phyloP scores from a whole-genome alignment of 2,113 vertebrate species.

The Pseudorasbora parva region DNA sequence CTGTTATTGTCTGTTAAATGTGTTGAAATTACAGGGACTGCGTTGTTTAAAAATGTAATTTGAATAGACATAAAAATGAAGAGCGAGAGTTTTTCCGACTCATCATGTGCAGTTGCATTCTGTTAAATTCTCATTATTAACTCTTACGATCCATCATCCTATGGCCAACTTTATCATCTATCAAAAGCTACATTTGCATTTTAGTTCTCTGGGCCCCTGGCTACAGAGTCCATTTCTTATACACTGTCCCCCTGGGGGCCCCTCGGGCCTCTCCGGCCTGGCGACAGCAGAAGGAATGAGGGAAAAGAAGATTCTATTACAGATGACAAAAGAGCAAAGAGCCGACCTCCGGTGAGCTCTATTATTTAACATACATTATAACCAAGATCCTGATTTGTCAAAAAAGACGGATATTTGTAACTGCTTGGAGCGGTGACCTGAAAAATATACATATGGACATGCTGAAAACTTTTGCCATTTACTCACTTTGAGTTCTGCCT shows the following conservation, averaged over 20 bases:
- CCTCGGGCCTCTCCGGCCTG: conserved; percentile 53
- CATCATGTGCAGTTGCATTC: not conserved
- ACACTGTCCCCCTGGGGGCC: conserved; percentile 49
- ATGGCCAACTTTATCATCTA: conserved; percentile 31
- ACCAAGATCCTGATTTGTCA: conserved; percentile 54
- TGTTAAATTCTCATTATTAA: conserved; percentile 33
- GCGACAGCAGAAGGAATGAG: conserved; percentile 54
- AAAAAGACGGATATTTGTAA: conserved; percentile 31
- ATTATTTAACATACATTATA: conserved; percentile 64
- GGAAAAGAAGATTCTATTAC: conserved; percentile 59
- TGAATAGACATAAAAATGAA: not conserved
- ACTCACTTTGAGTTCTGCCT: not conserved
- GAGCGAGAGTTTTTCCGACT: not conserved
- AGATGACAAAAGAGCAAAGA: conserved; percentile 59
- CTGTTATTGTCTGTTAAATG: conserved; percentile 10
- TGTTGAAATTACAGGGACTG: conserved; percentile 4
- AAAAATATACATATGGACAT: conserved; percentile 13
- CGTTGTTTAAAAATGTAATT: not conserved
- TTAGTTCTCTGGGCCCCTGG: conserved; percentile 30
- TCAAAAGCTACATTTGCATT: conserved; percentile 46
- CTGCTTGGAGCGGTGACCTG: conserved; percentile 37
- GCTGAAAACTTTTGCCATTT: conserved; percentile 26
- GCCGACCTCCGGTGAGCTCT: conserved; percentile 56
- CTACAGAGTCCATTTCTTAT: conserved; percentile 32
- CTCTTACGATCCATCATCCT: conserved; percentile 41